Percentiles rank a stretch among this genome's conserved stretches.
These are phyloP conservation scores for Crossocerus cetratus DNA, from an alignment of 2,888 invertebrate genomes.

Conservation along the genomic window DNA sequence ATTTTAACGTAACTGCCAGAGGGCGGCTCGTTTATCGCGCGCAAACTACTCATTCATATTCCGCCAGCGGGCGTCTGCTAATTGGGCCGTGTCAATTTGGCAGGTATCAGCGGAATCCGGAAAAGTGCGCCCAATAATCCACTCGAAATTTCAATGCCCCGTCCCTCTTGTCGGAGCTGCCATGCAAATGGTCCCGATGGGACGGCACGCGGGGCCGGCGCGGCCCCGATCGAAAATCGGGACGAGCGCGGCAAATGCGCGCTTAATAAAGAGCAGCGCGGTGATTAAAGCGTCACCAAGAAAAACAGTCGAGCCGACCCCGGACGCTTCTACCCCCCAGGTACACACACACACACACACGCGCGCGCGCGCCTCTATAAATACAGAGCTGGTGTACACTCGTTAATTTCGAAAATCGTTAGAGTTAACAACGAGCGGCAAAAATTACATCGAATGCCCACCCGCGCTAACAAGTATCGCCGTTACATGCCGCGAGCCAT, in stretches of 20 bases:
- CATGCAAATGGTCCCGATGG: no score
- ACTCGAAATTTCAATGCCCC: no score
- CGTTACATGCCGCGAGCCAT: no score
- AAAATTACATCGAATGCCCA: neutral
- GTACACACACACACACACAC: no score
- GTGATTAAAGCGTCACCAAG: conserved; percentile 46
- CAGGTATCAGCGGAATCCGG: conserved; percentile 26
- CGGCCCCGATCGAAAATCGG: conserved; percentile 7
- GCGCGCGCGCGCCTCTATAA: no score
- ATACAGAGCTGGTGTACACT: no score
- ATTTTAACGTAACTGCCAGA: conserved; percentile 39
- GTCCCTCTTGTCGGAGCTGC: no score
- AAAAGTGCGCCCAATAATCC: conserved; percentile 28
- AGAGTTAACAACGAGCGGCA: neutral
- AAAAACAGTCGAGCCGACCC: conserved; percentile 29
- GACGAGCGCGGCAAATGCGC: conserved; percentile 5
- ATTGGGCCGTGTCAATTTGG: conserved; percentile 46
- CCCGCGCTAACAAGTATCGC: neutral
- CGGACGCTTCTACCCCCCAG: neutral
- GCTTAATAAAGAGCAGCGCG: conserved; percentile 46
- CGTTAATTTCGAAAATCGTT: conserved; percentile 32
- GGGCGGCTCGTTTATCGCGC: conserved; percentile 37
- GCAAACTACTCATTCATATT: conserved; percentile 48
- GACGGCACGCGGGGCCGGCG: neutral
- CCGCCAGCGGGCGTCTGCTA: conserved; percentile 26